These are phyloP conservation scores for Drosophila demipolita DNA, from an alignment of 2,888 invertebrate genomes.

Conservation along the genomic window DNA sequence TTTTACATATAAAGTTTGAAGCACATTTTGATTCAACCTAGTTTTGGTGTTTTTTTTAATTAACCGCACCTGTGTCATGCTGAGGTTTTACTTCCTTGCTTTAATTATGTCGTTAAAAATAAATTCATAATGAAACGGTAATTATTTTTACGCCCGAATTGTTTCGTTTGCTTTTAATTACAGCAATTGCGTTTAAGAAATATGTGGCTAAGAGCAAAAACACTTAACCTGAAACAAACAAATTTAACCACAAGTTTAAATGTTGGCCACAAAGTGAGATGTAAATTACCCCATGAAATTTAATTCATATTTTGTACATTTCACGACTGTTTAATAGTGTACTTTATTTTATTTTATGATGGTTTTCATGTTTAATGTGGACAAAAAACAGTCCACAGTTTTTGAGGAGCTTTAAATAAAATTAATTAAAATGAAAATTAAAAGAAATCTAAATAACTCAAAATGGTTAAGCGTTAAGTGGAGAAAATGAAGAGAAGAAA, in stretches of 20 bases:
- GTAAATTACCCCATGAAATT: not conserved
- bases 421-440: not conserved
- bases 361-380: too few species aligned
- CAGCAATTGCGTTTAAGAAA: conserved; percentile 12
- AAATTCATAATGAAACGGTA: conserved; percentile 7
- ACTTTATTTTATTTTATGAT: not conserved
- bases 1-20: not conserved
- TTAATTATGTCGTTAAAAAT: conserved; percentile 9
- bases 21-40: not conserved
- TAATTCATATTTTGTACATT: not conserved
- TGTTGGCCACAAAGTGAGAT: not conserved
- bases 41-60: conserved; percentile 1
- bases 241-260: conserved; percentile 14
- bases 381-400: not conserved
- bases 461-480: not conserved
- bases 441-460: not conserved
- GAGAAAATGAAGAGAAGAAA: not conserved
- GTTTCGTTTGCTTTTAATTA: conserved; percentile 22
- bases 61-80: not conserved
- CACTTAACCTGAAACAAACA: conserved; percentile 6
- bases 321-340: not conserved
- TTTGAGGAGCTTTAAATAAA: not conserved
- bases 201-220: conserved; percentile 5
- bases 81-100: not conserved
- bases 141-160: conserved; percentile 10